A percentile compares a stretch with the other conserved stretches of the same genome.
phyloP scores from a whole-genome alignment of 2,113 vertebrate genomes.

The Coreoperca whiteheadi region DNA sequence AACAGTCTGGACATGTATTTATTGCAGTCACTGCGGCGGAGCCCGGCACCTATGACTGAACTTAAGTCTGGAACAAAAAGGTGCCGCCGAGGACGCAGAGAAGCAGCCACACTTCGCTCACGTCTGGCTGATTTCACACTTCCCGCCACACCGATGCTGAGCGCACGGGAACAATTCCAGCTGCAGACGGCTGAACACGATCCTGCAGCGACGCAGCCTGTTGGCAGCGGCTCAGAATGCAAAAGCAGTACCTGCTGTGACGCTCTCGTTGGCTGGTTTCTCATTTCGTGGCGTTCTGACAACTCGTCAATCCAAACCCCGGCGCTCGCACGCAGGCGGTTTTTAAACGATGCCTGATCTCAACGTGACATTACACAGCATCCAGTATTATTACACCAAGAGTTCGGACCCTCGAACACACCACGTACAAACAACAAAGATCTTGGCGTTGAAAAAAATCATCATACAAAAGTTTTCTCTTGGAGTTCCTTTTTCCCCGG shows the following conservation, averaged over 20 bases:
- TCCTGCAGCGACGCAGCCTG: neutral
- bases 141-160: neutral
- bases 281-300: neutral
- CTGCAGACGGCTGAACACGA: neutral
- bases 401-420: conserved; percentile 25
- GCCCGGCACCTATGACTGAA: neutral
- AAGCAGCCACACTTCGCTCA: neutral
- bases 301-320: neutral
- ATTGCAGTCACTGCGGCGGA: neutral
- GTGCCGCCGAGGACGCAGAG: neutral
- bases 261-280: neutral
- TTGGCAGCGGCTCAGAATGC: neutral
- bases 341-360: conserved; percentile 50
- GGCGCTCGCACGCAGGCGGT: neutral
- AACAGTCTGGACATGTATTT: neutral
- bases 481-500: neutral
- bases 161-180: neutral
- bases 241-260: neutral
- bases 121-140: neutral
- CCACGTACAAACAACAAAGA: conserved; percentile 25
- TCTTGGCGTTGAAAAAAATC: conserved; percentile 29
- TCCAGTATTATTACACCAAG: conserved; percentile 15
- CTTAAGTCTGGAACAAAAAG: no score
- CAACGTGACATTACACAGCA: conserved; percentile 49
- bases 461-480: conserved; percentile 30